Base-by-base conservation (phyloP, 2,113 vertebrate genomes). In the Atractosteus spatula region DNA sequence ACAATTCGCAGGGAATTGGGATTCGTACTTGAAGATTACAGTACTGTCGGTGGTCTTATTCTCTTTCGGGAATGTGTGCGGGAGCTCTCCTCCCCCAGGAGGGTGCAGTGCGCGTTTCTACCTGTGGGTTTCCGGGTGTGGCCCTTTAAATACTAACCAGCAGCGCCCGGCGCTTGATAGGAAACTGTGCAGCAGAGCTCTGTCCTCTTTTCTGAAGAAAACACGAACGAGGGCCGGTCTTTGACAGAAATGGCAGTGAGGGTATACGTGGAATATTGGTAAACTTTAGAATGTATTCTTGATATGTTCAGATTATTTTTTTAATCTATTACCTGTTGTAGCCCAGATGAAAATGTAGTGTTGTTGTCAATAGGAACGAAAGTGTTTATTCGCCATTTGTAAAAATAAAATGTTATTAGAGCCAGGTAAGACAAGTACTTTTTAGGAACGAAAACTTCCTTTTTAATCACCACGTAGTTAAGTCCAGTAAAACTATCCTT, bases 261-360 rank as follows among this genome's bases (percentile, higher is more conserved):
- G 3, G 59, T 88, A 57, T 17, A 10, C 1, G 8, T 82, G 16
- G 75, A 85, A 76, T 81, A 83, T 70, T 86, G 79, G 87, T 85
- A 72, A 77, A 83, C 77, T 55, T 5, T 77, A 44, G 4, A 51
- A 14, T 79, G 54, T 62, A n/a, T 66, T 41, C 17, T 6, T 51
- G 17, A 29, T 29, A 29, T 29, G 17, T 29, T 29, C 17, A 29
- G 17, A 29, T 29, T 29, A 29, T 1, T 29, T 29, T 29, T 29
- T 29, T 29, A 29, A 29, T 29, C 17, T 29, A 29, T 29, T 29
- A 29, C 17, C 17, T 29, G 17, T 29, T 29, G 17, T 29, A 29
- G 17, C 1, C 17, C 1, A 29, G 17, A 29, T 29, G 17, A 29
- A 29, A 29, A 29, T 29, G 17, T 29, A 29, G 17, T 29, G 17